These are phyloP conservation scores for Troides helena DNA, from an alignment of 2,888 invertebrate species.

Conservation along the genomic window DNA sequence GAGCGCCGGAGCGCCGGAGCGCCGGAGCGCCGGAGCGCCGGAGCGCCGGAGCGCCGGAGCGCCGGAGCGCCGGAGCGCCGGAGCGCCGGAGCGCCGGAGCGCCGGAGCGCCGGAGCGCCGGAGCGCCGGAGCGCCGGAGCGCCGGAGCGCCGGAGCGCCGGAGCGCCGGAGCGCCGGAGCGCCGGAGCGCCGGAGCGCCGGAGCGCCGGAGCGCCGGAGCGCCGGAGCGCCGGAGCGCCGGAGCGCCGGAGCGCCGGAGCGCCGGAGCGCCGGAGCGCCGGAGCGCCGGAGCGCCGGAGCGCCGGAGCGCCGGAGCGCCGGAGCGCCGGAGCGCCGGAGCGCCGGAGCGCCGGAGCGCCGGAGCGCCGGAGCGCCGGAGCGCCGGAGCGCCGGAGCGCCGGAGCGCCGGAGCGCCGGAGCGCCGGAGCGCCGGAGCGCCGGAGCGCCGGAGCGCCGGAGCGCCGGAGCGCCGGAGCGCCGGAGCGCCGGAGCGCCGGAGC, in stretches of 20 bases:
- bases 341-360: background rate
- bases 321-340: constrained; percentile 3
- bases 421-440: background rate
- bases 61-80: background rate
- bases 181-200: background rate
- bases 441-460: constrained; percentile 3
- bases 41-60: constrained; percentile 3
- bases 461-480: background rate
- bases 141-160: background rate
- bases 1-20: constrained; percentile 3
- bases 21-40: background rate
- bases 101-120: background rate
- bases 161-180: constrained; percentile 3
- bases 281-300: constrained; percentile 3
- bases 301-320: background rate
- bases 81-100: constrained; percentile 3
- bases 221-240: background rate
- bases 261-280: background rate
- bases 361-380: constrained; percentile 3
- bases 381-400: background rate
- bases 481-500: constrained; percentile 3
- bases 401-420: constrained; percentile 3
- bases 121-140: constrained; percentile 3
- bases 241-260: constrained; percentile 3
- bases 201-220: constrained; percentile 3